These are phyloP conservation scores for Himalopsyche kuldschensis DNA, from an alignment of 2,888 invertebrate species.

Conservation along the genomic window DNA sequence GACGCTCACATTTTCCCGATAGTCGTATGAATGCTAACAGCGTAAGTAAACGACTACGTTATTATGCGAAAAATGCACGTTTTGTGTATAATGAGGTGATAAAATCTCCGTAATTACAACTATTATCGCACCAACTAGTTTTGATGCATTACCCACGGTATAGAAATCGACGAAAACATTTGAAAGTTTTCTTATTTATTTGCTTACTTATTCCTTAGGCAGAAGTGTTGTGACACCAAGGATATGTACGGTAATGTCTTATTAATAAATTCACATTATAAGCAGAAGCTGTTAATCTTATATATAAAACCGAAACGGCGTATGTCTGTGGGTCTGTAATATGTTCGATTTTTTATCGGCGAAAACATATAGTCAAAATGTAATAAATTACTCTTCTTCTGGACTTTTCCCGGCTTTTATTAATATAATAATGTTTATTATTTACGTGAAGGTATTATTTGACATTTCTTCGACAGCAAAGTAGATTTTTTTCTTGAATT, in stretches of 20 bases:
- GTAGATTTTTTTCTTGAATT: too few species aligned
- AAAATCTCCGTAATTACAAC: background rate
- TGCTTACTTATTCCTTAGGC: background rate
- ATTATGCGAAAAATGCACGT: background rate
- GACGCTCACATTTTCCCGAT: background rate
- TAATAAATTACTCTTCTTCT: too few species aligned
- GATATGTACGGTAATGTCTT: background rate
- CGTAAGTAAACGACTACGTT: background rate
- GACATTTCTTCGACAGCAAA: too few species aligned
- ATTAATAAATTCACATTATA: background rate
- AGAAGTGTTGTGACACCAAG: background rate
- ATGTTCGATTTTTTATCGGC: too few species aligned
- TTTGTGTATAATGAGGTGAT: background rate
- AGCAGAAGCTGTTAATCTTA: too few species aligned
- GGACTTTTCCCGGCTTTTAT: too few species aligned
- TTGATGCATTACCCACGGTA: background rate
- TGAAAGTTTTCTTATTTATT: background rate
- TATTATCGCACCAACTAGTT: background rate
- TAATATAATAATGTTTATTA: too few species aligned
- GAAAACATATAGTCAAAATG: too few species aligned
- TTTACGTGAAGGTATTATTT: too few species aligned
- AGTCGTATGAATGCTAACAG: background rate
- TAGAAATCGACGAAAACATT: background rate
- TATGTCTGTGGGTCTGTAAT: too few species aligned
- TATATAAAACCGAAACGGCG: too few species aligned